Evolutionary conservation across 2,888 invertebrate genomes (phyloP).

Genomic region (Epinotia bilunana): DNA sequence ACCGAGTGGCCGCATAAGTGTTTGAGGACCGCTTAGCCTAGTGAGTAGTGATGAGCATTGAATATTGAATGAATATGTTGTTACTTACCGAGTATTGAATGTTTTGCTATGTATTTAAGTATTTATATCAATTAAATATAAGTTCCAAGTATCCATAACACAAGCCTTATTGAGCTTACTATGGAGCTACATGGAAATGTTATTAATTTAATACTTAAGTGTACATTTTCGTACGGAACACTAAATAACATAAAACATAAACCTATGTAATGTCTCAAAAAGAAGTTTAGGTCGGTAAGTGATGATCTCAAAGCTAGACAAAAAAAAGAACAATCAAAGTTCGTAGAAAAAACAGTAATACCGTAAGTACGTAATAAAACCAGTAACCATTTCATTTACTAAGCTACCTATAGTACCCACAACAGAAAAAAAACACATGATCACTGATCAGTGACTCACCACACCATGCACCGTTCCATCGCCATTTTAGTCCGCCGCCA

Average conservation of each 20-base stretch:
- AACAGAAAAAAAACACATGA: constrained; percentile 29
- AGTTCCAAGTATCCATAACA: too few species aligned
- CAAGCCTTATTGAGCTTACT: too few species aligned
- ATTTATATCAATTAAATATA: too few species aligned
- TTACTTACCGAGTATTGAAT: too few species aligned
- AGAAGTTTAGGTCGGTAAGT: neutral
- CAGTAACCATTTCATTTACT: constrained; percentile 7
- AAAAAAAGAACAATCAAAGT: neutral
- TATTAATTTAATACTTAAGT: too few species aligned
- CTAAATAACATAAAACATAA: neutral
- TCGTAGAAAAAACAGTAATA: constrained; percentile 13
- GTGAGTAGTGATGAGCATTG: too few species aligned
- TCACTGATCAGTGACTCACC: constrained; percentile 51
- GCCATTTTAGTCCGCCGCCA: constrained; percentile 48
- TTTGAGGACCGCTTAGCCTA: too few species aligned
- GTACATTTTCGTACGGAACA: neutral
- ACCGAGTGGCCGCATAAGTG: too few species aligned
- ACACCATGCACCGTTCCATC: constrained; percentile 46
- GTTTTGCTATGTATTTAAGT: too few species aligned
- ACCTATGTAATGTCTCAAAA: neutral
- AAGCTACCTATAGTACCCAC: neutral
- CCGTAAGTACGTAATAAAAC: constrained; percentile 3
- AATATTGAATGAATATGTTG: too few species aligned
- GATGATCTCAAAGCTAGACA: neutral
- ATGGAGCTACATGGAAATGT: too few species aligned